Evolutionary conservation across 2,888 invertebrate species (phyloP).

Genomic region (Lasiommata megera): DNA sequence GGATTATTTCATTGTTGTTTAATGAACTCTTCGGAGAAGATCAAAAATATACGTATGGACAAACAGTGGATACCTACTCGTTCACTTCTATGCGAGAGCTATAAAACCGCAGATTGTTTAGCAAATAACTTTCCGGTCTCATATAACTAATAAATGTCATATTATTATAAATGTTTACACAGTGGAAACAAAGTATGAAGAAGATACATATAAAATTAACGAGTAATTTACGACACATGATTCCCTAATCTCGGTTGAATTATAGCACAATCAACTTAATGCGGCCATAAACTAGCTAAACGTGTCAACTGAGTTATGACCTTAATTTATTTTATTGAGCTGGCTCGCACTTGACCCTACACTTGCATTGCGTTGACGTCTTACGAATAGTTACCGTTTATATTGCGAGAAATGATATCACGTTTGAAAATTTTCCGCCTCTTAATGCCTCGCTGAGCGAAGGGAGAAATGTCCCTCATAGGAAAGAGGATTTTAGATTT

Average conservation of each 20-base stretch:
- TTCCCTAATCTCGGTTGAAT: conserved; percentile 16
- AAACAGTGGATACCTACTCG: no score
- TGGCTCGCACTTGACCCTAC: conserved; percentile 1
- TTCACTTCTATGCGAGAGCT: neutral
- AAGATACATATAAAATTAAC: conserved; percentile 10
- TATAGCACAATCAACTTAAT: conserved; percentile 18
- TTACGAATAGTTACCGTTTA: neutral
- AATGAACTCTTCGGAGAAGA: no score
- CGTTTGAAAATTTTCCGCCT: neutral
- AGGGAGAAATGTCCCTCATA: no score
- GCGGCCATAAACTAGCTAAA: conserved; percentile 10
- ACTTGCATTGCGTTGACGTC: neutral
- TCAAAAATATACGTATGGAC: neutral
- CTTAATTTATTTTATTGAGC: conserved; percentile 23
- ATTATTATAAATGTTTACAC: neutral
- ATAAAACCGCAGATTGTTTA: neutral
- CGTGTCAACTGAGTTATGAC: conserved; percentile 15
- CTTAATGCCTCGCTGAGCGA: neutral
- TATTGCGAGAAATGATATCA: neutral
- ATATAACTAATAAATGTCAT: neutral
- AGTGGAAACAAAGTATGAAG: conserved; percentile 2
- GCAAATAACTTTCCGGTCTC: neutral
- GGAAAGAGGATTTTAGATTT: no score
- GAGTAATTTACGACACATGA: conserved; percentile 1
- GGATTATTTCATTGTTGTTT: no score